Base-by-base conservation (phyloP, 2,888 invertebrate genomes). In the Hermodice carunculata region DNA sequence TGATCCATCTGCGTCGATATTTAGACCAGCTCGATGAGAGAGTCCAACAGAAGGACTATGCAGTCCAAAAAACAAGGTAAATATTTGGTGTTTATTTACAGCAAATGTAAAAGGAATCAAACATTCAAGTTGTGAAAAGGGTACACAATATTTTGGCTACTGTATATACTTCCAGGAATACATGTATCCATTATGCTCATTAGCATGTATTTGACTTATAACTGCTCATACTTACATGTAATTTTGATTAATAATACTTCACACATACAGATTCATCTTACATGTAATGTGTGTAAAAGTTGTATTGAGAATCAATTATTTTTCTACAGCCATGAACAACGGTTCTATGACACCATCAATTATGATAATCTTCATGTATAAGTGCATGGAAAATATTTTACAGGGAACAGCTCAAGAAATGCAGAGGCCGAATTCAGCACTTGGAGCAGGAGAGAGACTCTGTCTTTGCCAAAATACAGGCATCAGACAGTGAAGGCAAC, bases 381-480 rank as follows among this genome's bases (percentile, higher is more conserved):
- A n/a, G n/a, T n/a, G n/a, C n/a, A n/a, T 49, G 28, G 4, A 22
- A 17, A 46, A 8, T 17, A 46, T 14, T 29, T 58, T 59, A 28
- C 67, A 84, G 84, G 60, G 82, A 83, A 66, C 84, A 85, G 64
- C 65, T 81, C 56, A 81, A 81, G 57, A 81, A 82, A 52, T 82
- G 82, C 61, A 68, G 76, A n/a, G 74, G 70, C n/a, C 77, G 77
- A 49, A 76, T 83, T 40, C 67, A 71, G 31, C 70, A 80, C 31
- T 69, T 82, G 19, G 81, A 84, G 48, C 54, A 53, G 24, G 83
- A 85, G 61, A 70, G 79, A 61, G 74, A 80, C 42, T 43, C 66
- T 19, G 73, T 79, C 1, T 76, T 74, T 54, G 59, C 24, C 2
- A 76, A 81, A 53, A 77, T 81, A n/a, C 67, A 79, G 44, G 62